phyloP scores from a whole-genome alignment of 2,113 vertebrate genomes.

The Drymodes brunneopygia region DNA sequence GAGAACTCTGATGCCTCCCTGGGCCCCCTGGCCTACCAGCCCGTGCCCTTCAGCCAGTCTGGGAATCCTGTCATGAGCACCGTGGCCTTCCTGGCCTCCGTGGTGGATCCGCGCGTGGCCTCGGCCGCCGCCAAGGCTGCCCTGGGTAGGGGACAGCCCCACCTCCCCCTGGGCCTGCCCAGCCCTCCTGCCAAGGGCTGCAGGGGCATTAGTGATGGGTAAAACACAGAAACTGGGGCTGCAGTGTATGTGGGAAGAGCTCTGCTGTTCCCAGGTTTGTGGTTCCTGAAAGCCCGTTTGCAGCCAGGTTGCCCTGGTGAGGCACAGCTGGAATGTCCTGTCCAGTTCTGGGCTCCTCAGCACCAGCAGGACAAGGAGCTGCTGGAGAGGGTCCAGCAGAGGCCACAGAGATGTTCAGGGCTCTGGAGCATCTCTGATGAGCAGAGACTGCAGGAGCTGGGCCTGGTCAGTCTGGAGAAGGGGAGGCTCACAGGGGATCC shows the following conservation, averaged over 20 bases:
- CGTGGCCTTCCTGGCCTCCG: slow-evolving; percentile 93
- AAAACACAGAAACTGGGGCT: fast-evolving
- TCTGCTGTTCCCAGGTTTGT: fast-evolving
- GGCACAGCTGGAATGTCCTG: background rate
- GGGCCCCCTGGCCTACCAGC: slow-evolving; percentile 92
- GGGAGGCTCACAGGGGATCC: background rate
- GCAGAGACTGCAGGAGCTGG: background rate
- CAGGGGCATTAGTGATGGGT: fast-evolving
- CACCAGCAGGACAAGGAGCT: background rate
- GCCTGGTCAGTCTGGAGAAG: background rate
- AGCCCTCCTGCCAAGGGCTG: background rate
- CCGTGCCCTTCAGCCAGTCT: slow-evolving; percentile 95
- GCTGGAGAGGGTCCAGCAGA: background rate
- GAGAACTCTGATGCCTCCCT: slow-evolving; percentile 88
- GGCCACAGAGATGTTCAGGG: background rate
- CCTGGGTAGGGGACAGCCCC: slow-evolving; percentile 72
- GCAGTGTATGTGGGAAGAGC: fast-evolving
- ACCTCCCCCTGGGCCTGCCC: background rate
- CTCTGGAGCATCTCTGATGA: background rate
- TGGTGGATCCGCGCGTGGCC: slow-evolving; percentile 93
- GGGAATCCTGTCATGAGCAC: slow-evolving; percentile 99
- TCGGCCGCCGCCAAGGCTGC: slow-evolving; percentile 93
- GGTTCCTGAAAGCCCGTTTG: fast-evolving
- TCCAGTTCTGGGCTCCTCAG: background rate
- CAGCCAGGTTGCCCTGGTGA: background rate